phyloP scores from a whole-genome alignment of 2,888 invertebrate species.

The Caenorhabditis wallacei region DNA sequence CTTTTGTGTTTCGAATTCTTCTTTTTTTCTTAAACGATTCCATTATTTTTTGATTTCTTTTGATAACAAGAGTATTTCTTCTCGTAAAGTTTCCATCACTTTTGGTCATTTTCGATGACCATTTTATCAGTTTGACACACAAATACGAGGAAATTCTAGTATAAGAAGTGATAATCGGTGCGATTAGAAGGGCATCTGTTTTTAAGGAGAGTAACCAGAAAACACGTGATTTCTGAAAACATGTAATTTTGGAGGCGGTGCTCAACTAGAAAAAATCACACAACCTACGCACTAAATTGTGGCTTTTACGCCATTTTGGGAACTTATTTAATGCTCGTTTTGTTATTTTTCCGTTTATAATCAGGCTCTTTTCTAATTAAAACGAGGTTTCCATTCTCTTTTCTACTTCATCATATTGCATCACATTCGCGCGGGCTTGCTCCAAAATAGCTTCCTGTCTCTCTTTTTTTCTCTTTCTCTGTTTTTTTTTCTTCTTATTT shows the following conservation, averaged over 20 bases:
- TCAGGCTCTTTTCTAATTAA: conserved; percentile 23
- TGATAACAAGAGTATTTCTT: background rate
- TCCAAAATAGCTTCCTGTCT: conserved; percentile 14
- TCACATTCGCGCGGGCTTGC: conserved; percentile 39
- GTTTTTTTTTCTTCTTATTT: conserved; percentile 25
- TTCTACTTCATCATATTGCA: conserved; percentile 53
- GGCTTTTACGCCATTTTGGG: background rate
- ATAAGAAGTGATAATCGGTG: conserved; percentile 41
- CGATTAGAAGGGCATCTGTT: conserved; percentile 50
- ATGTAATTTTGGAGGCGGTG: conserved; percentile 37
- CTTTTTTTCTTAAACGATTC: background rate
- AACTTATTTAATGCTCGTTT: background rate
- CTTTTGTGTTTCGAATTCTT: conserved; percentile 14
- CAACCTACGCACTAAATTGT: conserved; percentile 15
- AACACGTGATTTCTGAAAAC: conserved; percentile 46
- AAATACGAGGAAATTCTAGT: conserved; percentile 13
- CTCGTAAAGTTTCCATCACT: conserved; percentile 14
- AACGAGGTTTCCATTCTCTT: background rate
- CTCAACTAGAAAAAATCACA: background rate
- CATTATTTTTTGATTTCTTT: conserved; percentile 5
- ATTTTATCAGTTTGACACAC: conserved; percentile 31
- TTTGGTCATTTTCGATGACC: conserved; percentile 54
- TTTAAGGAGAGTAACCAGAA: conserved; percentile 11
- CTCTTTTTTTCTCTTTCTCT: conserved; percentile 10
- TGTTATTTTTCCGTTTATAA: background rate